Evolutionary conservation across 2,888 invertebrate species (phyloP), one percentile per base, ranked within the genome.

Genomic region (Celastrina argiolus): DNA sequence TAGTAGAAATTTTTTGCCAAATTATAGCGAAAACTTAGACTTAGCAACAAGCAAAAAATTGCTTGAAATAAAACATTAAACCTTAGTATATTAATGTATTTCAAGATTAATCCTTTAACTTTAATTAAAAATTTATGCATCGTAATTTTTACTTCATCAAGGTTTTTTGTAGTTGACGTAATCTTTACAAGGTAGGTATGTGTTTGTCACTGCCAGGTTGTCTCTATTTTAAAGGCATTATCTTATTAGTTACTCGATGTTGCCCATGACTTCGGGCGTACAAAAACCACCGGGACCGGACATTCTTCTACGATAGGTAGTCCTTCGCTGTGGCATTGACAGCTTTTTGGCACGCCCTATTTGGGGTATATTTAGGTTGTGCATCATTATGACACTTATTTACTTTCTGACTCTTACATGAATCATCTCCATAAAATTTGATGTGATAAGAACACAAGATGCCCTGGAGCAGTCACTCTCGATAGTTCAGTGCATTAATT

Each of bases 391-490:
- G 14, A 7, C 61, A 22, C 34, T 14, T 22, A 39, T 61, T 14
- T 39, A 39, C 61, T 61, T n/a, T 39, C 18, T 61, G 61, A 61
- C 18, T 61, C 18, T 58, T 10, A 39, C 39, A 22, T 61, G 39
- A 61, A 61, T 61, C 61, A 51, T 51, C 22, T 51, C 14, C 10
- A 59, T 4, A 61, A 36, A 61, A 61, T 61, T 18, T 39, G 14
- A 36, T 4, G 10, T 61, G 61, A 61, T 61, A 61, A 61, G 39
- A 61, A 12, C 14, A 5, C 22, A 12, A 34, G 59, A 59, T 16
- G 59, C 4, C 16, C 34, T 39, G 36, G 14, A 31, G 8, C 39
- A 18, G 61, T 36, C 61, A 61, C 18, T 39, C 22, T 39, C 31
- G 18, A 18, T 39, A 34, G 14, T 39, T 18, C 34, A 22, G 22